Conservation (phyloP, 1,140 invertebrate genomes). For the Holcopasites calliopsidis region DNA sequence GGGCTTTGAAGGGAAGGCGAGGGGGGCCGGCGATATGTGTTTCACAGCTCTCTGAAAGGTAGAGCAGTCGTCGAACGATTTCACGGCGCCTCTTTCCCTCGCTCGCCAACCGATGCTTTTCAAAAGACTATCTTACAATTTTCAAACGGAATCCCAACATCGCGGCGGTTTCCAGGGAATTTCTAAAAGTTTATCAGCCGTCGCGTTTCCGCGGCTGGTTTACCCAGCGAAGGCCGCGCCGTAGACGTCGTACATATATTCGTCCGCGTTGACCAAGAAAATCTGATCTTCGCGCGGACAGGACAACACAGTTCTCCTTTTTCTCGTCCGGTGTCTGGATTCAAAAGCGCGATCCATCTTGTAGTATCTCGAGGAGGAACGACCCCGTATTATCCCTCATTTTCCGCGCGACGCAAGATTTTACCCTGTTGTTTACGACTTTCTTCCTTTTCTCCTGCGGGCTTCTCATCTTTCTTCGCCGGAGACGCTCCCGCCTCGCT, state of each 20-base stretch:
- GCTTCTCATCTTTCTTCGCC: not conserved
- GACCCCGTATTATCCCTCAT: constrained; percentile 13
- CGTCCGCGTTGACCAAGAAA: constrained; percentile 24
- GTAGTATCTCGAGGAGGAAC: not conserved
- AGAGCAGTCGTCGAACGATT: not conserved
- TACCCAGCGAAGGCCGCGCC: constrained; percentile 10
- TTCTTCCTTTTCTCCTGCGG: constrained; percentile 24
- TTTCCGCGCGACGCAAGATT: constrained; percentile 14
- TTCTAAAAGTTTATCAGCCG: constrained; percentile 18
- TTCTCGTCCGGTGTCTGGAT: not conserved
- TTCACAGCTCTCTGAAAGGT: not conserved
- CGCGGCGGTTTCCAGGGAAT: not conserved
- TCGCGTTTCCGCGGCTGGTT: not conserved
- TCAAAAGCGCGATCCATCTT: constrained; percentile 15
- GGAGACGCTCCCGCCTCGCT: too few relatives aligned
- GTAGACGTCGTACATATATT: constrained; percentile 34
- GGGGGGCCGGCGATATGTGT: too few relatives aligned
- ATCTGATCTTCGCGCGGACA: constrained; percentile 42
- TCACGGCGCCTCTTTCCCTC: not conserved
- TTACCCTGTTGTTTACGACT: constrained; percentile 32
- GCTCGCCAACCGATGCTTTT: not conserved
- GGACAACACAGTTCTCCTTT: not conserved
- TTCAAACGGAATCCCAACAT: not conserved
- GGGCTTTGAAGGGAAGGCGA: not conserved
- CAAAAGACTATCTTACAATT: not conserved